Conservation (phyloP, 2,888 invertebrate genomes). For the Incurvaria masculella region DNA sequence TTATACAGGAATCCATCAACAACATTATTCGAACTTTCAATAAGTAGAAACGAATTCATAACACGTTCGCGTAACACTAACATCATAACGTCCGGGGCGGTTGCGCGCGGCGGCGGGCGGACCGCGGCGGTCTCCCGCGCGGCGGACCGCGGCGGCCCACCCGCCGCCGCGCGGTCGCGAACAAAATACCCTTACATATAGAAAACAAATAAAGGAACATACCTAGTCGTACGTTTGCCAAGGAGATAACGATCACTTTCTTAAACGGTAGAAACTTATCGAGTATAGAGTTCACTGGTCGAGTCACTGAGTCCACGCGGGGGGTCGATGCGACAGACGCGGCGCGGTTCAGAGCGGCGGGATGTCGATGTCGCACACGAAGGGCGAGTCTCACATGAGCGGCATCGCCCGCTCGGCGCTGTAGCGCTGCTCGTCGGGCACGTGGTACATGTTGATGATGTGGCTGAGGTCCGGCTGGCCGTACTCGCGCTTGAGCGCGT, state of each 20-base stretch:
- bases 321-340: neutral
- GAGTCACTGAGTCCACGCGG: neutral
- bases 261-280: conserved; percentile 30
- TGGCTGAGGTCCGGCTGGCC: conserved; percentile 60
- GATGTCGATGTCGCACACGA: conserved; percentile 63
- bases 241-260: conserved; percentile 45
- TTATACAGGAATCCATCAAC: conserved; percentile 49
- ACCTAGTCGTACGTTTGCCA: conserved; percentile 48
- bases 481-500: conserved; percentile 71
- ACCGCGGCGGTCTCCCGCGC: conserved; percentile 21
- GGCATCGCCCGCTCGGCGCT: conserved; percentile 61
- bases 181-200: conserved; percentile 25
- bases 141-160: neutral
- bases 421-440: conserved; percentile 62
- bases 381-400: conserved; percentile 63
- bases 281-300: conserved; percentile 4
- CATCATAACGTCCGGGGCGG: conserved; percentile 14
- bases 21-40: conserved; percentile 44
- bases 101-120: neutral
- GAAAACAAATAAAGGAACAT: conserved; percentile 53
- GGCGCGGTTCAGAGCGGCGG: conserved; percentile 61
- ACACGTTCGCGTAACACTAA: conserved; percentile 42
- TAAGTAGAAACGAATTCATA: conserved; percentile 27
- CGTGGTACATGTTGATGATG: conserved; percentile 66
- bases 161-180: conserved; percentile 21